phyloP scores from a whole-genome alignment of 2,888 invertebrate species.

The Lithophane leautieri region DNA sequence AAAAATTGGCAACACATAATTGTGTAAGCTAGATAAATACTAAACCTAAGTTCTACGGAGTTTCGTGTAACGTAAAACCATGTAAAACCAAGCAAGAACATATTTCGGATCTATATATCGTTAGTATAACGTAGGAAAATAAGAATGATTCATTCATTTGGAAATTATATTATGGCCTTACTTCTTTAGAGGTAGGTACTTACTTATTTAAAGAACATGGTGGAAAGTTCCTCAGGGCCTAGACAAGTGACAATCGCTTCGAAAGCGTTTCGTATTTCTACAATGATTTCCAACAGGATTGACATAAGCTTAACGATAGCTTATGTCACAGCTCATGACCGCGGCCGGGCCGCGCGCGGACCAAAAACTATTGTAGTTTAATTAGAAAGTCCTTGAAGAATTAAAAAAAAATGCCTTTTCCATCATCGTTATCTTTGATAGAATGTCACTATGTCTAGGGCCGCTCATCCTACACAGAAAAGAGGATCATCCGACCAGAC shows the following conservation, averaged over 20 bases:
- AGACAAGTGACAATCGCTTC: too few relatives aligned
- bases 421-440: too few relatives aligned
- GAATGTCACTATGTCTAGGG: too few relatives aligned
- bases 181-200: background rate
- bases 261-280: too few relatives aligned
- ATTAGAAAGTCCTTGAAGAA: too few relatives aligned
- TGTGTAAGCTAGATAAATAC: slow-evolving; percentile 18
- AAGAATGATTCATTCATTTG: background rate
- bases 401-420: too few relatives aligned
- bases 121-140: background rate
- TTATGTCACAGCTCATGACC: too few relatives aligned
- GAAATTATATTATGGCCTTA: background rate
- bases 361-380: too few relatives aligned
- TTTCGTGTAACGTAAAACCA: slow-evolving; percentile 5
- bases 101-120: background rate
- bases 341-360: too few relatives aligned
- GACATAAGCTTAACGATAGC: too few relatives aligned
- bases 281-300: too few relatives aligned
- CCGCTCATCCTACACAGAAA: background rate
- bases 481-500: background rate
- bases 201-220: background rate
- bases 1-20: too few relatives aligned
- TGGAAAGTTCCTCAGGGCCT: background rate
- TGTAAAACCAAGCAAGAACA: slow-evolving; percentile 10
- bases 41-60: slow-evolving; percentile 2